phyloP scores from a whole-genome alignment of 2,888 invertebrate genomes.

The Pristionchus maxplancki region DNA sequence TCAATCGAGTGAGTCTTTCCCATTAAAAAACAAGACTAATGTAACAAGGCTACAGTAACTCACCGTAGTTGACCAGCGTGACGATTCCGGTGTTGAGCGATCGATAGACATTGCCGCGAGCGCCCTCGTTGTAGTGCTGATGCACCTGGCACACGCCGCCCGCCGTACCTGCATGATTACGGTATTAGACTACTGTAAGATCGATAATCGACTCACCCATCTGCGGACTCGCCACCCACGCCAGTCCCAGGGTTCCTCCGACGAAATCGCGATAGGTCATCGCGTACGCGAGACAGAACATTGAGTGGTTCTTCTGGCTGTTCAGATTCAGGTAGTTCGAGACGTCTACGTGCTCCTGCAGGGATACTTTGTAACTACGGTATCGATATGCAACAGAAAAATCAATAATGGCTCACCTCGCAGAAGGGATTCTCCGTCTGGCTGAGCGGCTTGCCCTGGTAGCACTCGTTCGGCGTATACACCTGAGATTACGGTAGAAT shows the following conservation, averaged over 20 bases:
- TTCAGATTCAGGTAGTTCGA: constrained; percentile 98
- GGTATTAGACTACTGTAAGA: not conserved
- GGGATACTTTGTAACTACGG: constrained; percentile 80
- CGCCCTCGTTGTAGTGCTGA: constrained; percentile 95
- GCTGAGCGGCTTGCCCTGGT: constrained; percentile 22
- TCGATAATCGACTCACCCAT: constrained; percentile 75
- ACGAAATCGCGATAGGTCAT: constrained; percentile 97
- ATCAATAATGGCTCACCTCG: constrained; percentile 61
- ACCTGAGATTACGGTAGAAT: not conserved
- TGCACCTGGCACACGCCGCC: constrained; percentile 98
- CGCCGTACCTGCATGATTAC: constrained; percentile 85
- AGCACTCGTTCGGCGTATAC: constrained; percentile 49
- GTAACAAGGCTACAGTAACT: not conserved
- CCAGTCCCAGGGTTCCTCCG: constrained; percentile 88
- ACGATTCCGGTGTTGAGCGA: constrained; percentile 98
- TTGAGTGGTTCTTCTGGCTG: constrained; percentile 95
- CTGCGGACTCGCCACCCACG: constrained; percentile 98
- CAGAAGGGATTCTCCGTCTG: constrained; percentile 80
- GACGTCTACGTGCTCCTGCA: constrained; percentile 92
- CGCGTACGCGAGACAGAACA: constrained; percentile 99
- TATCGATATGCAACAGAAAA: constrained; percentile 83
- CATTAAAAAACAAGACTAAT: not conserved
- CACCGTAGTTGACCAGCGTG: constrained; percentile 97
- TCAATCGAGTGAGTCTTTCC: not conserved
- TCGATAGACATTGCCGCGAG: constrained; percentile 92